Evolutionary conservation across 2,113 vertebrate genomes (phyloP), one percentile per base, ranked within the genome.

Genomic region (Pelecanoides urinatrix): DNA sequence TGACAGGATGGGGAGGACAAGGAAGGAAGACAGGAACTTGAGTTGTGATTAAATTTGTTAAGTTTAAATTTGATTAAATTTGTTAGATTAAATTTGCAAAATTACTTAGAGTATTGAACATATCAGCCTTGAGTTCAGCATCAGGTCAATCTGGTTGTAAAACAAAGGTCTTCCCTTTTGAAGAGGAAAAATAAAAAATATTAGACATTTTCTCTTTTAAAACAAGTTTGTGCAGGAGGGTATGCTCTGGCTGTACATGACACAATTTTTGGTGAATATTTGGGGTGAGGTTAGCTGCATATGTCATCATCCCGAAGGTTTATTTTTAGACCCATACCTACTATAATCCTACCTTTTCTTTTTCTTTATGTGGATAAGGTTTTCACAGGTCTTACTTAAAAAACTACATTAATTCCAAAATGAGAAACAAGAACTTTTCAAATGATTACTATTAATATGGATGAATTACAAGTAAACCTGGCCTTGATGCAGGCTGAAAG

Each of bases 1-100:
- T 6, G 53, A 74, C 72, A 44, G 67, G 53, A 19, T 0, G 65
- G 67, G 47, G 50, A 92, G 62, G 52, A 71, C 6, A n/a, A 90
- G 47, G 63, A 89, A 91, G 34, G 72, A 88, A 66, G 75, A 55
- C 32, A 80, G 34, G 17, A 92, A 16, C 21, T 75, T 42, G 44
- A 92, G 40, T 12, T 74, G 55, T 77, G 62, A 77, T 92, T 61
- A 65, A n/a, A 62, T 76, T 75, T 90, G 29, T 81, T 71, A 67
- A 36, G 8, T 79, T 88, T 42, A 78, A 94, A 83, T 80, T 84
- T 84, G 19, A 92, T 96, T 89, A 42, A 22, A 90, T 87, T 79
- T 79, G 44, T 76, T 94, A 52, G 42, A 95, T 92, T 92, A 80
- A 55, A 96, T 91, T 72, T 52, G 40, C 38, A 81, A 81, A 90